These are phyloP conservation scores for Oscheius sp. DNA, from an alignment of 2,888 invertebrate genomes.

Conservation along the genomic window DNA sequence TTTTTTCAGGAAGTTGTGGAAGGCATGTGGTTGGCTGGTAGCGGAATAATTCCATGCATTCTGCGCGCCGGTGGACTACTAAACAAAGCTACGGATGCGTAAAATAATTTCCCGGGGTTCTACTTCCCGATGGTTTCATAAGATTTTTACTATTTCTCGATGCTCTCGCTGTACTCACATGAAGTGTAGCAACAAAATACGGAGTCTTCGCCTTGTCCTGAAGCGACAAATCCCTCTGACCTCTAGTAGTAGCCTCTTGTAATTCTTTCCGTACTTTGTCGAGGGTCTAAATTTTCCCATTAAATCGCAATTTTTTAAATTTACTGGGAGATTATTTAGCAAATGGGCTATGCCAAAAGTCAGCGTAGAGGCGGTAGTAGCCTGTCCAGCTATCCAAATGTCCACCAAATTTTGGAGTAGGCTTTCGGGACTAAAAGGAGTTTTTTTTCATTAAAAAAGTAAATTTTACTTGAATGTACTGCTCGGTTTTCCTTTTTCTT, in stretches of 20 bases:
- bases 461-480: slow-evolving; percentile 6
- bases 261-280: slow-evolving; percentile 38
- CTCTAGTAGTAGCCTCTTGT: slow-evolving; percentile 12
- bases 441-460: not conserved
- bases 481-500: slow-evolving; percentile 28
- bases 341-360: not conserved
- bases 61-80: too few relatives aligned
- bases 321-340: not conserved
- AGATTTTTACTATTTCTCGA: not conserved
- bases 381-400: slow-evolving; percentile 56
- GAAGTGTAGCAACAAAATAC: slow-evolving; percentile 42
- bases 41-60: too few relatives aligned
- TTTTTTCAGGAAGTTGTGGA: too few relatives aligned
- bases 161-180: slow-evolving; percentile 30
- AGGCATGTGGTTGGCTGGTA: too few relatives aligned
- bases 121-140: too few relatives aligned
- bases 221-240: slow-evolving; percentile 34
- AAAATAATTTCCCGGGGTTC: too few relatives aligned
- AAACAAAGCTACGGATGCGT: too few relatives aligned
- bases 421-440: slow-evolving; percentile 39
- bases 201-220: slow-evolving; percentile 42
- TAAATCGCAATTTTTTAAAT: too few relatives aligned
- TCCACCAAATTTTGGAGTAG: slow-evolving; percentile 44
- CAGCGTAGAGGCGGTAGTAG: slow-evolving; percentile 50
- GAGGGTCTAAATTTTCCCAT: not conserved